These are phyloP conservation scores for Lepidotrigona ventralis DNA, from an alignment of 1,140 invertebrate species.

Conservation along the genomic window DNA sequence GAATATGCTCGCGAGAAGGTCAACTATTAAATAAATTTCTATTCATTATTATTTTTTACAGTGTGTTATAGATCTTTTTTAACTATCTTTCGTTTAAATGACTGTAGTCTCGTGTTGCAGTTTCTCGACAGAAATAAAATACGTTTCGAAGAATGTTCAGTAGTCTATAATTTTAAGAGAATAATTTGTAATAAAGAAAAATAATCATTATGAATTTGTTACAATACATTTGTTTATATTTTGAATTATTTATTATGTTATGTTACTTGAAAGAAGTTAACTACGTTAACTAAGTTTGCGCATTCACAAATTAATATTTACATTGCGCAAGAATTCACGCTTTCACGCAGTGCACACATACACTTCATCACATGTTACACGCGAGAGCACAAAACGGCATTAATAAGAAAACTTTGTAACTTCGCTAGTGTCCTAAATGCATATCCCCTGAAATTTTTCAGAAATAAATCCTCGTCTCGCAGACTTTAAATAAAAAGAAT, in stretches of 20 bases:
- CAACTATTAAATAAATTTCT: background rate
- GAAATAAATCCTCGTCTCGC: background rate
- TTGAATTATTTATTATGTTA: background rate
- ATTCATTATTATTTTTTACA: background rate
- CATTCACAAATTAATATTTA: background rate
- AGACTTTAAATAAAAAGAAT: background rate
- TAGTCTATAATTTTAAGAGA: background rate
- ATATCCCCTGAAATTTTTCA: background rate
- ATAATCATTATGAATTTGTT: background rate
- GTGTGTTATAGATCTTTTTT: background rate
- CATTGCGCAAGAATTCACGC: background rate
- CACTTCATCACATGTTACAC: background rate
- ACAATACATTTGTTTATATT: too few relatives aligned
- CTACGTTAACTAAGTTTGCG: background rate
- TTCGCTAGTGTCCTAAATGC: background rate
- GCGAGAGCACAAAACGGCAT: background rate
- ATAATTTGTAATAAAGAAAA: background rate
- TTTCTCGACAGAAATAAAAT: background rate
- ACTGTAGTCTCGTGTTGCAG: too few relatives aligned
- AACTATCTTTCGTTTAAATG: background rate
- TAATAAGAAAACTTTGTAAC: background rate
- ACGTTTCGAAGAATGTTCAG: background rate
- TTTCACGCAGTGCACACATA: background rate
- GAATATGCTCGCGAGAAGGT: background rate
- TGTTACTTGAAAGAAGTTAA: background rate